These are phyloP conservation scores for Arenicola marina DNA, from an alignment of 2,888 invertebrate genomes.

Conservation along the genomic window DNA sequence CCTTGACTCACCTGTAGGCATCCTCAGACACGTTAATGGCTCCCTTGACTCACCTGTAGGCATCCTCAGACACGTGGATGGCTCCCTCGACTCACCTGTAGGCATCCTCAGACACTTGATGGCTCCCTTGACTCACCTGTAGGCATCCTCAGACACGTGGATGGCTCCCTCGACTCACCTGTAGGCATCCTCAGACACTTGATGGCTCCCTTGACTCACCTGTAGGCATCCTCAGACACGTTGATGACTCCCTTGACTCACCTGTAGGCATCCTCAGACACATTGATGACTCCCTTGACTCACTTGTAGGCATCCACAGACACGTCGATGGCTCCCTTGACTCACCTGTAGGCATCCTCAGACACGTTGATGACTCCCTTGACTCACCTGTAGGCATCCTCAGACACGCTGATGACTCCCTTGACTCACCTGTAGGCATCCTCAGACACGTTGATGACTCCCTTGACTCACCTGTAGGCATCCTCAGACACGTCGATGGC, in stretches of 20 bases:
- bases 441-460: conserved; percentile 88
- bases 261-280: conserved; percentile 71
- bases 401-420: conserved; percentile 88
- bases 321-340: conserved; percentile 85
- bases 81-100: conserved; percentile 72
- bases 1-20: conserved; percentile 68
- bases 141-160: conserved; percentile 79
- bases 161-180: conserved; percentile 78
- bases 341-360: conserved; percentile 68
- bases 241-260: conserved; percentile 83
- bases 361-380: conserved; percentile 89
- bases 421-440: conserved; percentile 68
- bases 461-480: conserved; percentile 68
- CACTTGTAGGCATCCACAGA: conserved; percentile 71
- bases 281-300: conserved; percentile 83
- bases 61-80: conserved; percentile 85
- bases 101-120: conserved; percentile 84
- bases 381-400: conserved; percentile 67
- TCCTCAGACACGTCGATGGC: conserved; percentile 87
- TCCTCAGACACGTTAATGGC: conserved; percentile 87
- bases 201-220: conserved; percentile 78
- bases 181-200: conserved; percentile 78
- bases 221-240: conserved; percentile 73
- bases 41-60: conserved; percentile 70
- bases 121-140: conserved; percentile 72